Conservation (phyloP, 2,113 vertebrate genomes). For the Neodon shergylaensis region DNA sequence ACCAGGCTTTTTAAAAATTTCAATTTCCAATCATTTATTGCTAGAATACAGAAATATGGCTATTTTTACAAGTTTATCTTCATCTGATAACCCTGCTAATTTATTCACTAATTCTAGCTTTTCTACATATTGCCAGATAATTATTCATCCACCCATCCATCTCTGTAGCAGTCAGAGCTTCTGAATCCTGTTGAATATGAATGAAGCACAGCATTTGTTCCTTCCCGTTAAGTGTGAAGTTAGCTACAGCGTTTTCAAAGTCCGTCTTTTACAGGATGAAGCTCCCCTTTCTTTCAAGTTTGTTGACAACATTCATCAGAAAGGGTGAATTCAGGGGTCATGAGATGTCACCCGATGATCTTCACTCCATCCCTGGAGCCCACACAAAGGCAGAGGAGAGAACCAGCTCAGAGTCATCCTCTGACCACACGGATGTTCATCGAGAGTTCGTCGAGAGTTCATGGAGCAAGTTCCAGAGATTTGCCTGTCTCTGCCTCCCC, state of each 20-base stretch:
- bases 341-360: background rate
- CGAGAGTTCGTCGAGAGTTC: too few species aligned
- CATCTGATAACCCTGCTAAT: background rate
- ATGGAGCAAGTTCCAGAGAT: background rate
- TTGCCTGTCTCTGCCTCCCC: background rate
- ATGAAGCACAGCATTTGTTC: background rate
- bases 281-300: constrained; percentile 16
- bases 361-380: background rate
- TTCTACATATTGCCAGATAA: constrained; percentile 1
- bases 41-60: background rate
- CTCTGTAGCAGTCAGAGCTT: background rate
- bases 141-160: background rate
- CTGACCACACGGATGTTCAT: background rate
- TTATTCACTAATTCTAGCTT: background rate
- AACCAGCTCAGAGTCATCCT: background rate
- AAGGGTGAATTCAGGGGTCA: background rate
- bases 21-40: constrained; percentile 18
- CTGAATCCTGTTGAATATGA: background rate
- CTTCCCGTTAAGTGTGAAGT: background rate
- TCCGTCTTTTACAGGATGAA: background rate
- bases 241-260: background rate
- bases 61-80: constrained; percentile 40
- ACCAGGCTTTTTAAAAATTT: background rate
- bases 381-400: background rate
- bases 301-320: background rate